Evolutionary conservation across 2,797 vertebrate genomes (phyloP), one percentile per base, ranked within the genome.

Genomic region (Neosalanx taihuensis): DNA sequence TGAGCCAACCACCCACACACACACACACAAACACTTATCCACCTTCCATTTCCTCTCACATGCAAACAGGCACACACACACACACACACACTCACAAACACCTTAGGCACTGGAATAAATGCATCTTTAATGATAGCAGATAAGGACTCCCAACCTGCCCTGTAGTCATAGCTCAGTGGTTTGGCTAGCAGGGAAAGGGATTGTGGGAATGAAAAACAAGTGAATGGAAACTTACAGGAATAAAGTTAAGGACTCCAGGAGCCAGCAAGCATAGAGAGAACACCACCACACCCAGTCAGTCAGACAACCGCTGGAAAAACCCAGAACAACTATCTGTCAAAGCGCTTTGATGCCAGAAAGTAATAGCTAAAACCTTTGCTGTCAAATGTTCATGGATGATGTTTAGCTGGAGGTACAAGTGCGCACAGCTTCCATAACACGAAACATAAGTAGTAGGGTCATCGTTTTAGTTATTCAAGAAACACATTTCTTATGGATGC

Each of bases 61-160:
- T 41, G 61, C 71, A 61, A 65, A 62, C 65, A 53, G 59, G 57
- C 18, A 3, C 69, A 66, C 69, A 72, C 71, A 56, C 66, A 71
- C 68, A 81, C 79, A 80, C 78, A 78, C 75, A 86, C 83, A 89
- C 86, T 72, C 86, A 87, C 82, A 85, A 83, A 85, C 82, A 90
- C 90, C 90, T 87, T 81, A 87, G 90, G 90, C 89, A 80, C 85
- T 83, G 87, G 90, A 91, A 91, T 91, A 91, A 91, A 90, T 91
- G 89, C 89, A 91, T 91, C 89, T 91, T 90, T 91, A 90, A 91
- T 90, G 90, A 91, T 90, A 89, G 86, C 84, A 90, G 90, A 91
- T 91, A 90, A 90, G 87, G 90, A 91, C 89, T 91, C 85, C 88
- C 88, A 90, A 90, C 90, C 89, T 89, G 86, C 86, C 87, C 87